Evolutionary conservation across 2,797 vertebrate genomes (phyloP).

Genomic region (Pseudochirops corinnae): DNA sequence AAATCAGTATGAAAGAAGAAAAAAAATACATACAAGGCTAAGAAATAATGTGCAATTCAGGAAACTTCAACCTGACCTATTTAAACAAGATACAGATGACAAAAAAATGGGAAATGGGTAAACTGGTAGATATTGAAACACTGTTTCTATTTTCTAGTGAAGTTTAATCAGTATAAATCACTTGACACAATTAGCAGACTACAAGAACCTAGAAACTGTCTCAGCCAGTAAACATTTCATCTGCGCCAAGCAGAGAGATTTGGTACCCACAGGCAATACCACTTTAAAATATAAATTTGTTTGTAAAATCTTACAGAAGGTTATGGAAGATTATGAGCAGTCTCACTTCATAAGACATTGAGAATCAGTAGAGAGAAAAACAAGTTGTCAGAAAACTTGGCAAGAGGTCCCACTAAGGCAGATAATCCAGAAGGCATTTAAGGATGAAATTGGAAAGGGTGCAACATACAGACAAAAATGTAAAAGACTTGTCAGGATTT

Average conservation of each 20-base stretch:
- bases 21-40: not conserved
- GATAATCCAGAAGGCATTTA: conserved; percentile 8
- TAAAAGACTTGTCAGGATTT: not conserved
- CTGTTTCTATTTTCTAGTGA: not conserved
- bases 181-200: not conserved
- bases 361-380: conserved; percentile 7
- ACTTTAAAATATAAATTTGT: not conserved
- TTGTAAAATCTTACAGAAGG: not conserved
- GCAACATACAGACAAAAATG: not conserved
- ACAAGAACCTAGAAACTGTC: not conserved
- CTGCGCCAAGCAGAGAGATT: not conserved
- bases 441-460: conserved; percentile 1
- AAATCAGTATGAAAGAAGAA: not conserved
- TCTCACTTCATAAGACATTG: conserved; percentile 1
- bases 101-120: not conserved
- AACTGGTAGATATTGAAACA: not conserved
- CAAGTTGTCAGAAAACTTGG: conserved; percentile 13
- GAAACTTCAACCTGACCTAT: not conserved
- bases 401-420: not conserved
- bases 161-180: not conserved
- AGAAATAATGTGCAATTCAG: not conserved
- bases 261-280: not conserved
- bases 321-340: conserved; percentile 14
- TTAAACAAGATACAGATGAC: not conserved
- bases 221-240: not conserved